Percentiles rank a stretch among this genome's conserved stretches.
Conservation (phyloP, 2,113 vertebrate genomes). For the Pseudorasbora parva region DNA sequence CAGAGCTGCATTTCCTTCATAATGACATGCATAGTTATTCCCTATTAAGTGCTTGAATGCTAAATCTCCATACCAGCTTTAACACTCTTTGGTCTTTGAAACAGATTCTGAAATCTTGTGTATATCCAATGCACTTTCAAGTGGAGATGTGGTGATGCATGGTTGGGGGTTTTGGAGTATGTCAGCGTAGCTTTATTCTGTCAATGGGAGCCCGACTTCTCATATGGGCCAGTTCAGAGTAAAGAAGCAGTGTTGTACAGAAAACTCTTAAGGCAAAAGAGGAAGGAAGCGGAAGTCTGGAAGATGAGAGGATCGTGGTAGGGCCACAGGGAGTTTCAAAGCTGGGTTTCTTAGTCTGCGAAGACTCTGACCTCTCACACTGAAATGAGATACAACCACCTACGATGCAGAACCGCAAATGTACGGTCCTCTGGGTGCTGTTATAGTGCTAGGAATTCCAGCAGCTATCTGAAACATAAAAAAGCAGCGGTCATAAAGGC, state of each 20-base stretch:
- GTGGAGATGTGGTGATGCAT: conserved; percentile 13
- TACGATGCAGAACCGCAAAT: conserved; percentile 41
- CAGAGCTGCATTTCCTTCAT: background rate
- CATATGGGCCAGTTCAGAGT: background rate
- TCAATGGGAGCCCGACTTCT: conserved; percentile 7
- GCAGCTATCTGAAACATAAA: conserved; percentile 47
- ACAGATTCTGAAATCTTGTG: conserved; percentile 35
- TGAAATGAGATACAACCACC: conserved; percentile 28
- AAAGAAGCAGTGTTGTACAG: conserved; percentile 6
- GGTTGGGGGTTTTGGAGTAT: conserved; percentile 39
- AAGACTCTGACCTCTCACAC: conserved; percentile 18
- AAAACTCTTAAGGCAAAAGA: conserved; percentile 24
- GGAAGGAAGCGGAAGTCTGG: conserved; percentile 18
- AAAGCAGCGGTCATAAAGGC: background rate
- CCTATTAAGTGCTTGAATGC: background rate
- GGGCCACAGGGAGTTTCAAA: conserved; percentile 23
- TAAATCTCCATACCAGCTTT: conserved; percentile 24
- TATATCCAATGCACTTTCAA: conserved; percentile 49
- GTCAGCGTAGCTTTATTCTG: conserved; percentile 41
- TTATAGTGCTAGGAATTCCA: conserved; percentile 34
- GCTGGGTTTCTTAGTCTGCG: background rate
- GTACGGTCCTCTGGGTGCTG: conserved; percentile 25
- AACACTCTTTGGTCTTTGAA: conserved; percentile 16
- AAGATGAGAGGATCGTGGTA: conserved; percentile 11
- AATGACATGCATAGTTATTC: conserved; percentile 3